Base-by-base conservation (phyloP, 1,140 invertebrate species). In the Hermetia illucens region DNA sequence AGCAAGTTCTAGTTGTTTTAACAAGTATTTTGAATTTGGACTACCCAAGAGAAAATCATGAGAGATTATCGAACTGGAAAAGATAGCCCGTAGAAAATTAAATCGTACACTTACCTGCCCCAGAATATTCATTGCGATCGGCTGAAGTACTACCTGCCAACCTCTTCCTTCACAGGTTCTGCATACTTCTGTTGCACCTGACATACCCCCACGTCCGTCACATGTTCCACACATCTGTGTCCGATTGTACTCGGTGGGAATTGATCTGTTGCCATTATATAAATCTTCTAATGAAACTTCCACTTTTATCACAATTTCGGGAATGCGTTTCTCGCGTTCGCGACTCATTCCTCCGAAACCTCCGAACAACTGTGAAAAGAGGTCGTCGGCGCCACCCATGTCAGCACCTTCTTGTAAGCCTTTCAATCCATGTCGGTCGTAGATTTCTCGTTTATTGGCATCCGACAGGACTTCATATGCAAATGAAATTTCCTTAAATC, bases 271-370 rank as follows among this genome's bases (percentile, higher is more conserved):
- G 2, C 91, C 92, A 64, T 87, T 83, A 54, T 94, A 96, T 48
- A 96, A 64, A 53, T 94, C 88, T 63, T 94, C 88, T 39, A 96
- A 64, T 3, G 84, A 70, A 2, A 96, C 85, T 58, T 78, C 76
- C 24, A 76, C 10, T 21, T 52, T 55, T 1, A 52, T 13, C 13
- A 52, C 32, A 20, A 58, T 41, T 35, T 55, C 52, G 6, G 42
- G 44, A 25, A 21, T 22, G 30, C 36, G 12, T 27, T 30, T 20
- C 21, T 43, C 20, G n/a, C n/a, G n/a, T 4, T 19, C 19, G 12
- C 33, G 19, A 12, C 19, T 21, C 10, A 21, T 15, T 2, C 31
- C 16, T 13, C 17, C 16, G 25, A 18, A 35, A 41, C 48, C 53
- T 70, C 68, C 65, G 68, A 5, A n/a, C 72, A 12, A 18, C 5